A percentile compares a stretch with the other conserved stretches of the same genome.
phyloP scores from a whole-genome alignment of 2,888 invertebrate genomes.

The Chaitophorus viminalis region DNA sequence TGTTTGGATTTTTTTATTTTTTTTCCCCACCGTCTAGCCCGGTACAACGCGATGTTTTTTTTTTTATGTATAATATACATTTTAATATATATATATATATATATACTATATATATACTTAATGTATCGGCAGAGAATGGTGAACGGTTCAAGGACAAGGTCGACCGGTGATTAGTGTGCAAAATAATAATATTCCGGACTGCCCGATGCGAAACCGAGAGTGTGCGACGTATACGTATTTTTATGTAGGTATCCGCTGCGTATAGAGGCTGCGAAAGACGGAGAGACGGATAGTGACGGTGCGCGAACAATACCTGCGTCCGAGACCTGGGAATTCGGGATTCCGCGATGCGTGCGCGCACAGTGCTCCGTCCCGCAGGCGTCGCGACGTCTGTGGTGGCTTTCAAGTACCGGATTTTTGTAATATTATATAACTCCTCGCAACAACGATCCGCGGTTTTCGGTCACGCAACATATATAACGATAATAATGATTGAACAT shows the following conservation, averaged over 20 bases:
- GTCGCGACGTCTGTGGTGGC: background rate
- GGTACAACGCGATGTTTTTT: background rate
- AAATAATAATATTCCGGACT: constrained; percentile 23
- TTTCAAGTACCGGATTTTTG: no score
- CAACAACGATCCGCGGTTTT: no score
- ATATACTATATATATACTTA: no score
- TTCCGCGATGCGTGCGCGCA: background rate
- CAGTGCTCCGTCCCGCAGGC: background rate
- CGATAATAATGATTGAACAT: no score
- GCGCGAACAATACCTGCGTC: background rate
- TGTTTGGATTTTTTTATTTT: background rate
- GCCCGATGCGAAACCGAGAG: background rate
- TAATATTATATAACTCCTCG: no score
- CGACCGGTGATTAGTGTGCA: constrained; percentile 49
- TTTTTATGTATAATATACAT: no score
- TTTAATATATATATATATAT: no score
- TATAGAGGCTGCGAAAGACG: background rate
- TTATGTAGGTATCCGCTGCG: no score
- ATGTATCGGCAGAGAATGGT: constrained; percentile 24
- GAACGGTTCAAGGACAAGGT: constrained; percentile 60
- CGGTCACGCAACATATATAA: no score
- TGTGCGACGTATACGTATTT: background rate
- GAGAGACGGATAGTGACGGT: background rate
- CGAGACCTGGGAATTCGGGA: background rate
- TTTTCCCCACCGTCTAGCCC: background rate